Base-by-base conservation (phyloP, 2,888 invertebrate genomes). In the Euspilapteryx auroguttella region DNA sequence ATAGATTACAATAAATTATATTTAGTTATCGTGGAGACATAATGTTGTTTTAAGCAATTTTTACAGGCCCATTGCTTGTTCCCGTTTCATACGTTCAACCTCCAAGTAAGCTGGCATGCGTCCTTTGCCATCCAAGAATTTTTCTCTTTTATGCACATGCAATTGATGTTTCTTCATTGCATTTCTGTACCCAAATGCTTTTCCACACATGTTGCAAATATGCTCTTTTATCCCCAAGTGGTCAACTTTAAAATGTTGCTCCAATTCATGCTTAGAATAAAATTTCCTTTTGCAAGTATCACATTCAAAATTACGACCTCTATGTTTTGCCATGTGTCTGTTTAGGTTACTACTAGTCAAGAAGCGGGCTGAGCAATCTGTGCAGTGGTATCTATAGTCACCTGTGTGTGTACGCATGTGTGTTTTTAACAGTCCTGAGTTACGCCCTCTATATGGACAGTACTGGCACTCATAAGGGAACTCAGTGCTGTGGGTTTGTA, bases 91-190 rank as follows among this genome's bases (percentile, higher is more conserved):
- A n/a, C 28, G 32, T 24, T 35, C 34, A 26, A 27, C 33, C 28
- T 34, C 40, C 12, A 51, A 31, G 32, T 51, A 49, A 14, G 42
- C 39, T 6, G 50, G 45, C 25, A 45, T 26, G 10, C 37, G 27
- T 5, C 29, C 29, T 20, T 29, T 29, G 13, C 37, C 37, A 17
- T 32, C 32, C 7, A 33, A 28, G 4, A 44, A 36, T 28, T 59
- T 62, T 29, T 54, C 49, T 24, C 61, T 45, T 27, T 62, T 62
- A 39, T 62, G 62, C 1, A 62, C 59, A 49, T 49, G 49, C 3
- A 50, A 38, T 34, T 58, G 57, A 35, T 62, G 62, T 32, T 56
- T 59, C 58, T 55, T 61, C 57, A 62, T 59, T 20, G 55, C 56
- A 40, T 58, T 58, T 24, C 61, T 47, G 28, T 56, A 62, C 2